Evolutionary conservation across 2,888 invertebrate genomes (phyloP).

Genomic region (Cynaeus angustus): DNA sequence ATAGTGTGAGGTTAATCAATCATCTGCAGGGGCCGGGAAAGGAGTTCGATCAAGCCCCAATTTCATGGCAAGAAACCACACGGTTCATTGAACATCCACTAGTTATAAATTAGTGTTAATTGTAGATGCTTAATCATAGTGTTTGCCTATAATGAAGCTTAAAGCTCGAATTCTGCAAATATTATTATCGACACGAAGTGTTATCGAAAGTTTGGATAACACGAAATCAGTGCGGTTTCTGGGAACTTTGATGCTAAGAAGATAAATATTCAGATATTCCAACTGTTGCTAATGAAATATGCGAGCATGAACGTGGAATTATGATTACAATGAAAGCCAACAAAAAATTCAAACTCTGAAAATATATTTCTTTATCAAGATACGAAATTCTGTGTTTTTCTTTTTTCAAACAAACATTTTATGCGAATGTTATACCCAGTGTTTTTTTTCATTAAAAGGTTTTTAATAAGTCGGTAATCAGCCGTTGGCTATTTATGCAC

Average conservation of each 20-base stretch:
- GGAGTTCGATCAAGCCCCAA: conserved; percentile 4
- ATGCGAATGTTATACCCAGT: too few species aligned
- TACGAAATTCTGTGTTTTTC: too few species aligned
- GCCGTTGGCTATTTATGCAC: not conserved
- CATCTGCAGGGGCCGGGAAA: conserved; percentile 31
- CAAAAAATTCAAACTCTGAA: too few species aligned
- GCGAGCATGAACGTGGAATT: too few species aligned
- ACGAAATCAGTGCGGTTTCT: not conserved
- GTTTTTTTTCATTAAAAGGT: too few species aligned
- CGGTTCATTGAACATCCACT: conserved; percentile 11
- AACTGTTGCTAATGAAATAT: too few species aligned
- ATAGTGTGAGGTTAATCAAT: conserved; percentile 13
- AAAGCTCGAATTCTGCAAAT: conserved; percentile 11
- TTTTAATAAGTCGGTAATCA: not conserved
- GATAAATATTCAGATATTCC: not conserved
- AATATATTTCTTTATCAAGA: too few species aligned
- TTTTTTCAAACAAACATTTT: too few species aligned
- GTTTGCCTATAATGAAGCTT: conserved; percentile 27
- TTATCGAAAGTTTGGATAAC: conserved; percentile 14
- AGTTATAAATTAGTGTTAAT: conserved; percentile 18
- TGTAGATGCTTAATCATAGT: conserved; percentile 29
- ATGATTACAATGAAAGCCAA: too few species aligned
- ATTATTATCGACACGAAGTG: conserved; percentile 27
- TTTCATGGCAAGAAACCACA: conserved; percentile 5
- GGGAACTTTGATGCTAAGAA: not conserved